Conservation (phyloP, 2,113 vertebrate genomes). For the Scomber scombrus region DNA sequence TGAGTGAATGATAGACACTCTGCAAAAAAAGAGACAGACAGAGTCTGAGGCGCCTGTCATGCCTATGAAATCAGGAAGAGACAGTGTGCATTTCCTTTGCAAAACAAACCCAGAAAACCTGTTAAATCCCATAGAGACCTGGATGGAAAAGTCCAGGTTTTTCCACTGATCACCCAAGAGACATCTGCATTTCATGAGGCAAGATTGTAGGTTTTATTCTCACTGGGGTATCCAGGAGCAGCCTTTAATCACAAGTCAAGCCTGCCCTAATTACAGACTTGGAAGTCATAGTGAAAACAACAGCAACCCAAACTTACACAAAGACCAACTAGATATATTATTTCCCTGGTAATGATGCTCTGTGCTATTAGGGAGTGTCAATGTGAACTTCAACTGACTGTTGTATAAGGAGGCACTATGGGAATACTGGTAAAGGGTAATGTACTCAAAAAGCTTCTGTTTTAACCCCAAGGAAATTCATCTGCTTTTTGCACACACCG, state of each 20-base stretch:
- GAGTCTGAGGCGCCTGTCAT: slow-evolving; percentile 11
- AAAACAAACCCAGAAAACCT: slow-evolving; percentile 47
- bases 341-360: slow-evolving; percentile 10
- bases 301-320: slow-evolving; percentile 31
- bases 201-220: slow-evolving; percentile 49
- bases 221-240: slow-evolving; percentile 19
- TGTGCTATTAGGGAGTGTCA: slow-evolving; percentile 14
- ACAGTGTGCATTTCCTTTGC: slow-evolving; percentile 46
- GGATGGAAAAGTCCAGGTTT: slow-evolving; percentile 14
- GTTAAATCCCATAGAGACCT: slow-evolving; percentile 51
- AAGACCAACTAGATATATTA: slow-evolving; percentile 38
- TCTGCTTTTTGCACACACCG: slow-evolving; percentile 5
- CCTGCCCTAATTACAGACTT: slow-evolving; percentile 46
- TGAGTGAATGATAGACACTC: slow-evolving; percentile 25
- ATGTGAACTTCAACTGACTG: slow-evolving; percentile 8
- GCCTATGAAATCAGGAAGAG: slow-evolving; percentile 12
- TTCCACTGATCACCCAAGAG: slow-evolving; percentile 38
- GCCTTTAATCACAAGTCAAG: slow-evolving; percentile 61
- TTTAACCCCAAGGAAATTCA: slow-evolving; percentile 17
- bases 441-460: slow-evolving; percentile 19
- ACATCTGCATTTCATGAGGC: slow-evolving; percentile 64
- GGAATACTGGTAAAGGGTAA: slow-evolving; percentile 15
- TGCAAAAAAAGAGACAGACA: slow-evolving; percentile 3
- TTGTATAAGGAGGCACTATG: slow-evolving; percentile 1
- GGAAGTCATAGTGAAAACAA: slow-evolving; percentile 45